Conservation (phyloP, 2,888 invertebrate species). For the Amblyjoppa fuscipennis region DNA sequence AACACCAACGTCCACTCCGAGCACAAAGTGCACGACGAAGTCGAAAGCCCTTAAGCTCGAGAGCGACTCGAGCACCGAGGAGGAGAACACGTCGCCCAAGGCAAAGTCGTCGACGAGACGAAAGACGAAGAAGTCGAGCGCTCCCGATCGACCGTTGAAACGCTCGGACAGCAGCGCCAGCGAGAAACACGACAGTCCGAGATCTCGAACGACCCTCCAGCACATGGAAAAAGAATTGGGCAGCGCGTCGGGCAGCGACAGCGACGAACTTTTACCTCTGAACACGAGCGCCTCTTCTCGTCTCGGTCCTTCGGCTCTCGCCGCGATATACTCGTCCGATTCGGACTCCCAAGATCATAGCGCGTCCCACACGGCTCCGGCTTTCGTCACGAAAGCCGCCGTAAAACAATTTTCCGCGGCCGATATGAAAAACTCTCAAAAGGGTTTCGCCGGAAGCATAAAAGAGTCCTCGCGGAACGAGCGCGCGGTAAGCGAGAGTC, state of each 20-base stretch:
- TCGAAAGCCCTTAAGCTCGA: slow-evolving; percentile 79
- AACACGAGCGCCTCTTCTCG: slow-evolving; percentile 80
- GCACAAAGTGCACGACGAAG: slow-evolving; percentile 63
- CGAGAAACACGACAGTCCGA: slow-evolving; percentile 77
- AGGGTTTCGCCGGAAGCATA: slow-evolving; percentile 88
- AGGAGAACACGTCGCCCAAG: slow-evolving; percentile 86
- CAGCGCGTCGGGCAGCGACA: slow-evolving; percentile 90
- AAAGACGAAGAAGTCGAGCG: slow-evolving; percentile 81
- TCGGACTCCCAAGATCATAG: slow-evolving; percentile 89
- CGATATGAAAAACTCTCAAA: slow-evolving; percentile 93
- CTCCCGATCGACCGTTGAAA: slow-evolving; percentile 85
- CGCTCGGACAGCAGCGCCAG: slow-evolving; percentile 83
- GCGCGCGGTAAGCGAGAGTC: slow-evolving; percentile 60
- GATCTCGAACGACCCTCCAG: slow-evolving; percentile 88
- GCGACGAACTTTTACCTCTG: slow-evolving; percentile 92
- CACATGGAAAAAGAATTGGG: slow-evolving; percentile 92
- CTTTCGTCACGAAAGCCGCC: slow-evolving; percentile 92
- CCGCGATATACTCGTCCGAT: slow-evolving; percentile 92
- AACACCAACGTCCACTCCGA: slow-evolving; percentile 72
- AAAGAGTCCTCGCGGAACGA: slow-evolving; percentile 85
- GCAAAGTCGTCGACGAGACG: slow-evolving; percentile 81
- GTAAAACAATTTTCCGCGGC: slow-evolving; percentile 93
- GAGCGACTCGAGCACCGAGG: slow-evolving; percentile 88
- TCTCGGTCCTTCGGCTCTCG: slow-evolving; percentile 86
- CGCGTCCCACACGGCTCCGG: slow-evolving; percentile 87